Conservation (phyloP, 2,888 invertebrate genomes). For the Epiblema foenella region DNA sequence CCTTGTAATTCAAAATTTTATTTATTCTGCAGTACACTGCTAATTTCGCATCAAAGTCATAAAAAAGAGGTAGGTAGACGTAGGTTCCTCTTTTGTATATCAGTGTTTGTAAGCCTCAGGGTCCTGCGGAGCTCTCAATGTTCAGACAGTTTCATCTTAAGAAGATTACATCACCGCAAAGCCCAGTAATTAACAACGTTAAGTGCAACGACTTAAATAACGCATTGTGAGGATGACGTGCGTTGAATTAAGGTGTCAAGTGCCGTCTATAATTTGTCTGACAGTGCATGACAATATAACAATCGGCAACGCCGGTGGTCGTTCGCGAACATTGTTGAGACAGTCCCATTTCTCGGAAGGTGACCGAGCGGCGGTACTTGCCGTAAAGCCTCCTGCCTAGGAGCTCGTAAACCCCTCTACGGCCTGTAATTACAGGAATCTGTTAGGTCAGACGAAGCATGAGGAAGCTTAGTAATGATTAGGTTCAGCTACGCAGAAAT, state of each 20-base stretch:
- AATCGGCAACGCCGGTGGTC: conserved; percentile 78
- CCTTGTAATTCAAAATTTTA: not conserved
- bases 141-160: not conserved
- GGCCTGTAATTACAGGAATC: conserved; percentile 68
- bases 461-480: conserved; percentile 59
- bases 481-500: conserved; percentile 50
- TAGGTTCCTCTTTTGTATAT: not conserved
- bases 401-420: conserved; percentile 66
- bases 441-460: conserved; percentile 54
- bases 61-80: too few species aligned
- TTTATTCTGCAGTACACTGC: too few species aligned
- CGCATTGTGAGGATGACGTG: conserved; percentile 56
- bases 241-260: conserved; percentile 56
- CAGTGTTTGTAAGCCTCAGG: too few species aligned
- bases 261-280: conserved; percentile 60
- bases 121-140: not conserved
- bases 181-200: conserved; percentile 36
- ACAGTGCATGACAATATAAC: conserved; percentile 67
- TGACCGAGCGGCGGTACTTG: conserved; percentile 57
- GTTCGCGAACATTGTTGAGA: conserved; percentile 66
- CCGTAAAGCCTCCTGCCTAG: conserved; percentile 61
- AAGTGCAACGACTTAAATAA: conserved; percentile 35
- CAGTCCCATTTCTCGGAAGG: conserved; percentile 77
- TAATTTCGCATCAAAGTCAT: too few species aligned
- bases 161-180: conserved; percentile 18